Base-by-base conservation (phyloP, 92 coral and sea anemone genomes). In the Desmophyllum pertusum region DNA sequence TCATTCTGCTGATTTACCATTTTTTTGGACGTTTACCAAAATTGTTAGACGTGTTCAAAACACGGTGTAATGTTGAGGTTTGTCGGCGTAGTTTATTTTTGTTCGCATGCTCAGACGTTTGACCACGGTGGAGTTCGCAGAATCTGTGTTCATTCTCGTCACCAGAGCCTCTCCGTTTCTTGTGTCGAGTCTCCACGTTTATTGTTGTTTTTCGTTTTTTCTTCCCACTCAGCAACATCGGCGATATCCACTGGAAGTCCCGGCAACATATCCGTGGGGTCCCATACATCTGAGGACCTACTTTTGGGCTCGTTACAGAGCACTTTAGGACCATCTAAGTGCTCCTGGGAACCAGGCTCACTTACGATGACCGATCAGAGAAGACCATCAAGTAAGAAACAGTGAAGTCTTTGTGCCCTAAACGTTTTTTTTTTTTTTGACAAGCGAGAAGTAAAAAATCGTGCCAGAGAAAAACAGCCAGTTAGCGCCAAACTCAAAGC, bases 291-390 rank as follows among this genome's bases (percentile, higher is more conserved):
- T 55, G 93, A 87, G 23, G 98, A 94, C 81, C 80, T 84, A 27
- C 90, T 89, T 70, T 66, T 84, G 66, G 98, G 92, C 51, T 91
- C 98, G 21, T 86, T 91, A 52, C 95, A 91, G 78, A 87, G 89
- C 91, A 89, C 88, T 17, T 73, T 90, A 40, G 86, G 61, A 25
- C 77, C 79, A 18, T 85, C 90, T 13, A 84, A 88, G 76, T 6
- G 83, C 37, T 84, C 91, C 6, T 87, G 91, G 94, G 89, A 87
- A 50, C 59, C 79, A 27, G 36, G 82, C 33, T 84, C 87, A 5
- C 61, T 67, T 40, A 68, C 67, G 43, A 48, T 43, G 4, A 76
- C 61, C 77, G 90, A 68, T 88, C 88, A 38, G 35, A 70, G 90
- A 51, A 86, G 88, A 66, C 23, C 79, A 15, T 91, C 97, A 1